A percentile compares a stretch with the other conserved stretches of the same genome.
These are phyloP conservation scores for Halictus ligatus DNA, from an alignment of 2,888 invertebrate genomes.

Conservation along the genomic window DNA sequence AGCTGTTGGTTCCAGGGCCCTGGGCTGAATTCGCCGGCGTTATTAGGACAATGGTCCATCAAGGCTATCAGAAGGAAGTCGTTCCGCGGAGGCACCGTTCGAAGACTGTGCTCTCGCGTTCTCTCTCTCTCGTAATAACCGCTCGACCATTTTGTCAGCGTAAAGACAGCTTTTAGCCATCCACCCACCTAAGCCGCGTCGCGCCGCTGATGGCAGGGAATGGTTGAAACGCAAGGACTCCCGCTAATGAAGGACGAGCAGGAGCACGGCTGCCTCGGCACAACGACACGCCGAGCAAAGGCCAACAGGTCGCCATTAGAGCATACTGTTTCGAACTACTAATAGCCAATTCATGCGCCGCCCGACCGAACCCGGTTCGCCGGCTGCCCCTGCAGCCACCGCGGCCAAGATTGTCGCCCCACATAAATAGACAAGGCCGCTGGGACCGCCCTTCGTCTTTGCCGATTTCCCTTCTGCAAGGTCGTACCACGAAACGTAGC, in stretches of 20 bases:
- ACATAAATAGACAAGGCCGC: slow-evolving; percentile 62
- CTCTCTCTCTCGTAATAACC: slow-evolving; percentile 45
- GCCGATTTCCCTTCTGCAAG: slow-evolving; percentile 18
- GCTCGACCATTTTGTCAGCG: slow-evolving; percentile 65
- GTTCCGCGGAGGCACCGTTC: slow-evolving; percentile 43
- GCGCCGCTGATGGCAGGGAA: slow-evolving; percentile 50
- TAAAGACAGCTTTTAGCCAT: slow-evolving; percentile 70
- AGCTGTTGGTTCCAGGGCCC: not conserved
- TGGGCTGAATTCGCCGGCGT: slow-evolving; percentile 24
- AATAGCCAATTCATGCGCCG: slow-evolving; percentile 85
- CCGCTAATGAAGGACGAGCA: slow-evolving; percentile 78
- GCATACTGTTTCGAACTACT: slow-evolving; percentile 84
- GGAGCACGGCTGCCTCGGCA: slow-evolving; percentile 70
- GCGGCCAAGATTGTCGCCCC: slow-evolving; percentile 66
- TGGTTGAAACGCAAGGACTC: slow-evolving; percentile 72
- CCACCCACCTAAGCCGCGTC: slow-evolving; percentile 45
- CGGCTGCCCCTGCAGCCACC: slow-evolving; percentile 58
- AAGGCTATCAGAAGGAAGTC: slow-evolving; percentile 61
- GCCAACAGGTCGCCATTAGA: slow-evolving; percentile 84
- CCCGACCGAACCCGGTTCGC: slow-evolving; percentile 63
- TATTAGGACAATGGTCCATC: slow-evolving; percentile 64
- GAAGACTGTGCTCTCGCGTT: slow-evolving; percentile 36
- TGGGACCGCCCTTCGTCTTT: slow-evolving; percentile 22
- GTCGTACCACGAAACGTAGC: not conserved
- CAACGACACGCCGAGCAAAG: slow-evolving; percentile 81